Percentiles rank a stretch among this genome's conserved stretches.
These are phyloP conservation scores for Trisateles emortualis DNA, from an alignment of 2,888 invertebrate genomes.

Conservation along the genomic window DNA sequence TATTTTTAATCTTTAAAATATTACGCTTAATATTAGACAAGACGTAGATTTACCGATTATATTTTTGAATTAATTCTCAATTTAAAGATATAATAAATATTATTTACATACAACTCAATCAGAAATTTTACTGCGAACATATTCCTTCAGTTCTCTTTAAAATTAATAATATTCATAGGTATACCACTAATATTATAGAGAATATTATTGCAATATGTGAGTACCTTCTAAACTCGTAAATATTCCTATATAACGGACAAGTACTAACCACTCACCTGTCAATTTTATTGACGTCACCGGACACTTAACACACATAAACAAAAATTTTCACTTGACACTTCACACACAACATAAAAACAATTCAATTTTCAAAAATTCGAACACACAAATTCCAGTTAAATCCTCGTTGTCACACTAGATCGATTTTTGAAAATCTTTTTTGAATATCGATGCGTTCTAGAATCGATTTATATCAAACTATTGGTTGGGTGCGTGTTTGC, in stretches of 20 bases:
- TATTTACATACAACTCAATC: too few relatives aligned
- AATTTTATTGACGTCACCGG: conserved; percentile 42
- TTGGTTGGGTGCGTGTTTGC: conserved; percentile 69
- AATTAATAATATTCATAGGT: background rate
- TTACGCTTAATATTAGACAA: too few relatives aligned
- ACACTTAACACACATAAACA: conserved; percentile 51
- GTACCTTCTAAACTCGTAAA: conserved; percentile 14
- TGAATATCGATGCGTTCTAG: conserved; percentile 38
- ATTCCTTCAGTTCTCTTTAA: too few relatives aligned
- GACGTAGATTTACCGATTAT: too few relatives aligned
- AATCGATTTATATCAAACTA: conserved; percentile 47
- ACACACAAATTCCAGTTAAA: conserved; percentile 13
- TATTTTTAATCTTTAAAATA: too few relatives aligned
- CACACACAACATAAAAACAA: conserved; percentile 39
- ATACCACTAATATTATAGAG: too few relatives aligned
- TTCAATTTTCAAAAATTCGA: conserved; percentile 17
- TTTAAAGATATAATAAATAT: too few relatives aligned
- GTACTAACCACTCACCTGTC: conserved; percentile 46
- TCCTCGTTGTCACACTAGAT: conserved; percentile 19
- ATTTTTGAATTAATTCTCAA: too few relatives aligned
- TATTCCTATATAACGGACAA: conserved; percentile 27
- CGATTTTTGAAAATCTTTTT: conserved; percentile 44
- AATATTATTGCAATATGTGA: background rate
- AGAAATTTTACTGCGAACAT: too few relatives aligned
- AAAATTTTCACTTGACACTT: conserved; percentile 48